Evolutionary conservation across 2,888 invertebrate genomes (phyloP).

Genomic region (Thymelicus sylvestris): DNA sequence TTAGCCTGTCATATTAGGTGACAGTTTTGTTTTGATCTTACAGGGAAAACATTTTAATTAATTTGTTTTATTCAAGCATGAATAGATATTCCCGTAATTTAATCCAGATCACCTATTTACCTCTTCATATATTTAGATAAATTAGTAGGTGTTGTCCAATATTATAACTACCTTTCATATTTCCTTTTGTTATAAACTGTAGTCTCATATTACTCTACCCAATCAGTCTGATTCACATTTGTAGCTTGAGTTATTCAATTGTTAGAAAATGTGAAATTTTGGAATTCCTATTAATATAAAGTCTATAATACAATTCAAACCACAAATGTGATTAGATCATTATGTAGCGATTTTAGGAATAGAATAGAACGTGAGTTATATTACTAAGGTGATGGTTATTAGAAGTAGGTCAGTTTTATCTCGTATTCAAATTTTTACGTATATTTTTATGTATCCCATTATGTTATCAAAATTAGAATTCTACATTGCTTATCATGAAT

Average conservation of each 20-base stretch:
- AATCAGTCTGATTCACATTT: constrained; percentile 21
- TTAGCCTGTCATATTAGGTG: constrained; percentile 55
- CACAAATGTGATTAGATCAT: constrained; percentile 45
- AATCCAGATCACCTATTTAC: constrained; percentile 44
- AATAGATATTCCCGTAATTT: constrained; percentile 49
- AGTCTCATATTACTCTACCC: constrained; percentile 5
- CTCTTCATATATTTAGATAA: constrained; percentile 9
- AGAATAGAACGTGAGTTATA: constrained; percentile 34
- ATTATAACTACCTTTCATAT: constrained; percentile 17
- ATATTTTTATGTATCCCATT: constrained; percentile 44
- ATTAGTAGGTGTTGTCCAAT: constrained; percentile 12
- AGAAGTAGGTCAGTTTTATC: constrained; percentile 43
- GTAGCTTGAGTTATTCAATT: constrained; percentile 24
- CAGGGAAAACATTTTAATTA: constrained; percentile 37
- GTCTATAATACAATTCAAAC: constrained; percentile 42
- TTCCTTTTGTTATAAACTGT: constrained; percentile 20
- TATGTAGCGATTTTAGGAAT: constrained; percentile 29
- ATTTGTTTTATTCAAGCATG: constrained; percentile 60
- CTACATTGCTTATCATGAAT: constrained; percentile 65
- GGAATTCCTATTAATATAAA: constrained; percentile 17
- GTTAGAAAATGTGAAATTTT: neutral
- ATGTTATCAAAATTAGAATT: constrained; percentile 56
- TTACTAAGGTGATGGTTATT: constrained; percentile 59
- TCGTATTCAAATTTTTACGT: constrained; percentile 44
- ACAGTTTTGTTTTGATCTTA: constrained; percentile 43